phyloP scores from a whole-genome alignment of 2,113 vertebrate species.

The Reinhardtius hippoglossoides region DNA sequence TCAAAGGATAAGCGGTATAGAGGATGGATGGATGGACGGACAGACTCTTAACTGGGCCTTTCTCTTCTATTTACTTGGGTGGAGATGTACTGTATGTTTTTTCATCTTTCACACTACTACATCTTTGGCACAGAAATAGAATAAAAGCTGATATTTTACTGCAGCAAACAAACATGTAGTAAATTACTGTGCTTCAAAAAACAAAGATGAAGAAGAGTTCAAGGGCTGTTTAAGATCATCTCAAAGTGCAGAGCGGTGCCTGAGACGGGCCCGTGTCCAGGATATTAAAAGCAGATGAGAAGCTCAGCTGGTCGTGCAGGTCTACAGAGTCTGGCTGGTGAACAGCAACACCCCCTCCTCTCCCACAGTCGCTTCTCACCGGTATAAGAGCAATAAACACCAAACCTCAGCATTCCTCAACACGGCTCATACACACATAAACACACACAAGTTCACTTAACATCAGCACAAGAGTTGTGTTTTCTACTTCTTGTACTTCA shows the following conservation, averaged over 20 bases:
- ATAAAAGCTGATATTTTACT: slow-evolving; percentile 30
- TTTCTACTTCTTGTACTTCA: too few relatives aligned
- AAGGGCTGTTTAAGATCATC: slow-evolving; percentile 4
- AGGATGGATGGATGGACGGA: not conserved
- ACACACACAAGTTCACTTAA: slow-evolving; percentile 21
- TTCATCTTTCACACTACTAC: slow-evolving; percentile 2
- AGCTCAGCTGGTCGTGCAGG: slow-evolving; percentile 47
- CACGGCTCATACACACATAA: slow-evolving; percentile 24
- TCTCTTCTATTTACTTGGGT: not conserved
- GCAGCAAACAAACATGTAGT: slow-evolving; percentile 7
- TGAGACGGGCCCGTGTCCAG: slow-evolving; percentile 20
- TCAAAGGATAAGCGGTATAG: too few relatives aligned
- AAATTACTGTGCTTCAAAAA: slow-evolving; percentile 10
- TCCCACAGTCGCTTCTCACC: slow-evolving; percentile 62
- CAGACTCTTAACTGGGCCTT: too few relatives aligned
- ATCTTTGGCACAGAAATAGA: slow-evolving; percentile 6
- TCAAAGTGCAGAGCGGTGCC: slow-evolving; percentile 24
- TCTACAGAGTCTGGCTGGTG: slow-evolving; percentile 39
- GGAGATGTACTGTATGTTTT: not conserved
- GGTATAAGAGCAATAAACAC: slow-evolving; percentile 69
- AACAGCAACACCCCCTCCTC: slow-evolving; percentile 51
- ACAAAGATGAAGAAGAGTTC: slow-evolving; percentile 4
- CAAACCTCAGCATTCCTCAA: slow-evolving; percentile 70
- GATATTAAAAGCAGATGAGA: slow-evolving; percentile 47
- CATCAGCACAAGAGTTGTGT: not conserved